These are phyloP conservation scores for Cactoblastis cactorum DNA, from an alignment of 2,888 invertebrate species.

Conservation along the genomic window DNA sequence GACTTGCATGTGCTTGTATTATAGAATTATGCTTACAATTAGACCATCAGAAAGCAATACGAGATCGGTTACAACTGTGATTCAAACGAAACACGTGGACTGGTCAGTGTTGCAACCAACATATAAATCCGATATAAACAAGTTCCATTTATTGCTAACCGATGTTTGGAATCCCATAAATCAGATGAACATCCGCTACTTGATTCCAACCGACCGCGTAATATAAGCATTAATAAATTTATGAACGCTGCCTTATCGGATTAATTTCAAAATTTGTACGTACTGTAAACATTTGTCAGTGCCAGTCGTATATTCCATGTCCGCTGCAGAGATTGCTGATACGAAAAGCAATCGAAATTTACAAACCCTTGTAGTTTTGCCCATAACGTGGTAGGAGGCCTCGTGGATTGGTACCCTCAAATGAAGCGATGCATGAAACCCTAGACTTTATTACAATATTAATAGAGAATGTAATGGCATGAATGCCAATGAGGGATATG, in stretches of 20 bases:
- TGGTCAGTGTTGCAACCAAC: constrained; percentile 45
- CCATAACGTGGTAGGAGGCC: constrained; percentile 75
- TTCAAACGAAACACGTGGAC: constrained; percentile 13
- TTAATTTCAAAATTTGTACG: constrained; percentile 70
- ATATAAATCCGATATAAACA: constrained; percentile 65
- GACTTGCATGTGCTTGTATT: no score
- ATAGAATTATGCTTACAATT: background rate
- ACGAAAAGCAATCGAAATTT: constrained; percentile 73
- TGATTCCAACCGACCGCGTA: constrained; percentile 31
- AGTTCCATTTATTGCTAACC: constrained; percentile 53
- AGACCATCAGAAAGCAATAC: background rate
- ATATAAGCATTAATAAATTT: constrained; percentile 49
- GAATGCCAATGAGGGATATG: constrained; percentile 37
- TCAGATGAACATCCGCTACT: constrained; percentile 66
- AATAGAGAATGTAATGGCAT: constrained; percentile 42
- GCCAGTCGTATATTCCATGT: constrained; percentile 56
- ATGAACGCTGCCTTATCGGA: constrained; percentile 46
- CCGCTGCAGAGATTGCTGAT: constrained; percentile 68
- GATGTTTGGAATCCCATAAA: constrained; percentile 65
- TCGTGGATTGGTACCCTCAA: constrained; percentile 65
- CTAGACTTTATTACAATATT: constrained; percentile 32
- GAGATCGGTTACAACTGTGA: background rate
- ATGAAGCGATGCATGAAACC: constrained; percentile 32
- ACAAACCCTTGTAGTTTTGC: constrained; percentile 73
- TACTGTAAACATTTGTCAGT: constrained; percentile 70